These are phyloP conservation scores for Rhyacophila brunnea DNA, from an alignment of 1,140 invertebrate species.

Conservation along the genomic window DNA sequence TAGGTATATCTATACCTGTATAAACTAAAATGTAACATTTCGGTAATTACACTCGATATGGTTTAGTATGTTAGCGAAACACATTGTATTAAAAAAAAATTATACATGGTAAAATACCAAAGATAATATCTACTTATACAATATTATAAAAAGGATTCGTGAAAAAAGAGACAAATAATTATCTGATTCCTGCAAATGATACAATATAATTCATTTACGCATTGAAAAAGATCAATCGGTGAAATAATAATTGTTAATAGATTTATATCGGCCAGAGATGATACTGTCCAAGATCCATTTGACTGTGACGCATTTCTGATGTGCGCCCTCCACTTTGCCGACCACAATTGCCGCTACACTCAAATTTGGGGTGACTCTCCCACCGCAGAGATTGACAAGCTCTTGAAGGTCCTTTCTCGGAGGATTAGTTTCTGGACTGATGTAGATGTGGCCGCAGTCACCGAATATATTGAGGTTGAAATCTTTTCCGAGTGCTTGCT, in stretches of 20 bases:
- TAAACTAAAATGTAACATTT: too few relatives aligned
- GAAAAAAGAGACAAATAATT: too few relatives aligned
- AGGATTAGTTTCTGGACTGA: conserved; percentile 39
- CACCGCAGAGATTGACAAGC: conserved; percentile 45
- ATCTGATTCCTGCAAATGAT: too few relatives aligned
- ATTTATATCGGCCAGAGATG: conserved; percentile 22
- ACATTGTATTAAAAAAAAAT: too few relatives aligned
- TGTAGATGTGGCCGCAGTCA: conserved; percentile 43
- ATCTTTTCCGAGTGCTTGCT: conserved; percentile 44
- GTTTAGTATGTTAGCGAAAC: too few relatives aligned
- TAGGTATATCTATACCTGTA: too few relatives aligned
- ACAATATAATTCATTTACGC: too few relatives aligned
- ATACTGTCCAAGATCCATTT: conserved; percentile 48
- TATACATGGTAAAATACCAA: too few relatives aligned
- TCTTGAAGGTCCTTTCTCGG: conserved; percentile 43
- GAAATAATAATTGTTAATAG: conserved; percentile 10
- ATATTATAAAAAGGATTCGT: too few relatives aligned
- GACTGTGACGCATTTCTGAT: conserved; percentile 40
- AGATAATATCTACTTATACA: too few relatives aligned
- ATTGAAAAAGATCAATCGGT: too few relatives aligned
- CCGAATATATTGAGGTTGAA: conserved; percentile 46
- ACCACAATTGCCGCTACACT: conserved; percentile 41
- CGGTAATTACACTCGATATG: too few relatives aligned
- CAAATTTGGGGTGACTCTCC: conserved; percentile 35
- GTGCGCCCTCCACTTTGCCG: conserved; percentile 36